Evolutionary conservation across 1,140 invertebrate genomes (phyloP), one percentile per base, ranked within the genome.

Genomic region (Pinna nobilis): DNA sequence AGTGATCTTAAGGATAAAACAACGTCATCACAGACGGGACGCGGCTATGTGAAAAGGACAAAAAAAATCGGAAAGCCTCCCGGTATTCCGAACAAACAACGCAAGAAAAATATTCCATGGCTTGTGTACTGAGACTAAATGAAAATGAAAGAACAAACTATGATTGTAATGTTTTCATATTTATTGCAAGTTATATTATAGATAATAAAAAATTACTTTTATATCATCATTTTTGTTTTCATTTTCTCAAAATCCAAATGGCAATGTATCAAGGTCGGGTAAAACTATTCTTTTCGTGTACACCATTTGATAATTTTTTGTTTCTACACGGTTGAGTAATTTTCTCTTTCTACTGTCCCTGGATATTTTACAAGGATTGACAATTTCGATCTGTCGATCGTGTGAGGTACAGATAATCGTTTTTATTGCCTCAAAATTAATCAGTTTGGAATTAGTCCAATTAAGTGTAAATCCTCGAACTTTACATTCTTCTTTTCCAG

Each of bases 381-480:
- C 25, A 41, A 44, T 61, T 41, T 61, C 59, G 37, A 61, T 61
- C 41, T 61, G 35, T 35, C 32, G 33, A 44, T 61, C 59, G 7
- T 61, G 59, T 23, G 59, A 18, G n/a, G n/a, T 41, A 61, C 59
- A 33, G 28, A 77, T 51, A 32, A 76, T 18, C 11, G 71, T 23
- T 44, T 32, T 25, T 15, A 73, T 47, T n/a, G 69, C 35, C 18
- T 71, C 55, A 25, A 77, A 72, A 55, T 77, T 77, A 32, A 71
- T 70, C 23, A 71, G 18, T 66, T 50, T 57, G 1, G 25, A 23
- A 37, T 78, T 74, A 39, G 41, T 57, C 51, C 39, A 72, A 37
- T 77, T 73, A 3, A 73, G 39, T 28, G 65, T 69, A 70, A 80
- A 71, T 2, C 78, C 76, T 25, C 76, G n/a, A 20, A 77, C 68